Percentiles rank a stretch among this genome's conserved stretches.
Conservation (phyloP, 2,888 invertebrate species). For the Myopa testacea region DNA sequence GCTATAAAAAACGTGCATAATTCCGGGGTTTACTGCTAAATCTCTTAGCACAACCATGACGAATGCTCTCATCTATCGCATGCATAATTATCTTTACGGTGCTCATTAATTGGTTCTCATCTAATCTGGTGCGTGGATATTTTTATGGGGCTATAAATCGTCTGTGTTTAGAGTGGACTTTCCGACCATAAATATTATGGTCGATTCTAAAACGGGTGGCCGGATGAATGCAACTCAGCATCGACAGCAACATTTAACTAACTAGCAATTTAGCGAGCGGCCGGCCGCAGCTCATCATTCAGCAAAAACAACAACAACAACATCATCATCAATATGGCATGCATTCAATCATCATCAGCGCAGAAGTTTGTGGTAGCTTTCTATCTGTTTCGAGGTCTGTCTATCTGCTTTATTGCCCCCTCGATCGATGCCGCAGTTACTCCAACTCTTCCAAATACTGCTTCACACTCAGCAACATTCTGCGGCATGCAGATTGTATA, state of each 20-base stretch:
- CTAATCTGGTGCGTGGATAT: neutral
- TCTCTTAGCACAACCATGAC: too few species aligned
- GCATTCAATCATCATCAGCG: conserved; percentile 13
- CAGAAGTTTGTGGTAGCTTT: conserved; percentile 16
- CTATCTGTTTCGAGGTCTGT: conserved; percentile 3
- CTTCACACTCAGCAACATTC: neutral
- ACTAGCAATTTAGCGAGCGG: conserved; percentile 32
- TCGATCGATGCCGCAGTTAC: conserved; percentile 22
- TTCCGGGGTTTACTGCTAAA: neutral
- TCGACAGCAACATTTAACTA: conserved; percentile 24
- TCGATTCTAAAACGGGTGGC: neutral
- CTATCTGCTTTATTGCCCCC: neutral
- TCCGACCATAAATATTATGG: neutral
- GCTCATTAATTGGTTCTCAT: conserved; percentile 2
- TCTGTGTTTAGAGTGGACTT: neutral
- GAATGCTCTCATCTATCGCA: neutral
- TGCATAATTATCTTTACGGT: neutral
- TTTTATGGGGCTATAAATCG: neutral
- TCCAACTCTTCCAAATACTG: conserved; percentile 23
- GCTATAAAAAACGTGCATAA: neutral
- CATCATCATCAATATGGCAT: neutral
- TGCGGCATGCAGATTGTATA: conserved; percentile 24
- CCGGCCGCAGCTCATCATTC: conserved; percentile 12
- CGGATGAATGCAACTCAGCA: neutral
- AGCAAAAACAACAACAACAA: neutral